Percentiles rank a stretch among this genome's conserved stretches.
phyloP scores from a whole-genome alignment of 2,797 vertebrate species.

The Danio tinwini region DNA sequence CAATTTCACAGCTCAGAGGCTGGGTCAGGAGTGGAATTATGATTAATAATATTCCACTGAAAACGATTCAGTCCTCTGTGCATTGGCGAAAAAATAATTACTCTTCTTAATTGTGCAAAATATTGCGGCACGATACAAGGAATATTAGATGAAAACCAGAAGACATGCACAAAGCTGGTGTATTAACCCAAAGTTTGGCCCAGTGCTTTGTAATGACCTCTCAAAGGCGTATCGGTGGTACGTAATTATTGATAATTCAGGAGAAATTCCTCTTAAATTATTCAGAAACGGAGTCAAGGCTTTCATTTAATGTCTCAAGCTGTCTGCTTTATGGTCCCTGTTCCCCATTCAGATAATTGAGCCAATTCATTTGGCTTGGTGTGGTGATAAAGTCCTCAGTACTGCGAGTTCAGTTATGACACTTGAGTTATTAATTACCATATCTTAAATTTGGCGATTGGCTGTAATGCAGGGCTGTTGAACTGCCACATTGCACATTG shows the following conservation, averaged over 20 bases:
- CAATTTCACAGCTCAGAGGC: constrained; percentile 82
- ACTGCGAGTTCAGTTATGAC: constrained; percentile 29
- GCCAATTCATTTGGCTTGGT: constrained; percentile 39
- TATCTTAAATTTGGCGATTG: constrained; percentile 34
- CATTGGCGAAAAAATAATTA: constrained; percentile 78
- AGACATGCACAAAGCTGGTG: background rate
- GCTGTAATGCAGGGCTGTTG: constrained; percentile 10
- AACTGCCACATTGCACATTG: constrained; percentile 12
- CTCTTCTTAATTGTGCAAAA: constrained; percentile 77
- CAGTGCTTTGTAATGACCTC: constrained; percentile 21
- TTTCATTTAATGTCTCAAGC: constrained; percentile 25
- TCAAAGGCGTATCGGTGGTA: constrained; percentile 16
- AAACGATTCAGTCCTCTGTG: constrained; percentile 75
- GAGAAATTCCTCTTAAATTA: constrained; percentile 40
- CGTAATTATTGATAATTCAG: constrained; percentile 44
- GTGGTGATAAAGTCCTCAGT: constrained; percentile 39
- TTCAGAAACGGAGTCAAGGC: constrained; percentile 28
- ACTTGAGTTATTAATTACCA: constrained; percentile 43
- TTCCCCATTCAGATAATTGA: constrained; percentile 39
- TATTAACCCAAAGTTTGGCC: constrained; percentile 4
- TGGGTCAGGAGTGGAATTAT: constrained; percentile 75
- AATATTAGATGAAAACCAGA: constrained; percentile 24
- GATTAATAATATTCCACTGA: constrained; percentile 80
- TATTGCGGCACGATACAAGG: constrained; percentile 72
- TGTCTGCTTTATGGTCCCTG: constrained; percentile 21